Conservation (phyloP, 2,797 vertebrate species). For the Rhinoraja longicauda region DNA sequence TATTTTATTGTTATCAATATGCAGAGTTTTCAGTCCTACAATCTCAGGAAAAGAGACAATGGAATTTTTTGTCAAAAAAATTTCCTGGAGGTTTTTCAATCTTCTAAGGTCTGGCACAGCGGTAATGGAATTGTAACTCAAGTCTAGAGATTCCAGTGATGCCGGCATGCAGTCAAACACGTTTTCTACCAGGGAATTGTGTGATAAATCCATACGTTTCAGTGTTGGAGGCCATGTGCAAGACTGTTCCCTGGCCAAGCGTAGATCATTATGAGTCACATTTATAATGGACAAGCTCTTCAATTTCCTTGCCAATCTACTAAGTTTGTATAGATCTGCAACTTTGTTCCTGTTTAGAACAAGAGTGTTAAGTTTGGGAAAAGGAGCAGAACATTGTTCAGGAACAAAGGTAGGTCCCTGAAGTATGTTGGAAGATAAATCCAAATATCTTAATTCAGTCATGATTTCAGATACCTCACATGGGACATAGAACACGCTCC, state of each 20-base stretch:
- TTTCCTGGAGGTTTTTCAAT: background rate
- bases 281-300: background rate
- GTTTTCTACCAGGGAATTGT: background rate
- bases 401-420: constrained; percentile 32
- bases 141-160: constrained; percentile 34
- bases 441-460: background rate
- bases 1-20: constrained; percentile 37
- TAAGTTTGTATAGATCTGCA: background rate
- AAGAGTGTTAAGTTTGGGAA: constrained; percentile 27
- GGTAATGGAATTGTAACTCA: constrained; percentile 38
- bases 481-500: constrained; percentile 33
- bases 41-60: constrained; percentile 31
- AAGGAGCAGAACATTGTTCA: constrained; percentile 25
- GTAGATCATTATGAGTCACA: constrained; percentile 6
- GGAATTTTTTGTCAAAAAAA: constrained; percentile 31
- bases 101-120: constrained; percentile 18
- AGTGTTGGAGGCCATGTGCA: constrained; percentile 30
- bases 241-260: background rate
- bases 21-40: constrained; percentile 4
- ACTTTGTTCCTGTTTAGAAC: constrained; percentile 31
- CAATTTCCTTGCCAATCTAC: constrained; percentile 21
- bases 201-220: constrained; percentile 25
- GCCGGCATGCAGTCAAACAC: constrained; percentile 35
- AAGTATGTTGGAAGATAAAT: constrained; percentile 26
- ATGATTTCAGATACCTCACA: constrained; percentile 25